A percentile compares a stretch with the other conserved stretches of the same genome.
These are phyloP conservation scores for Lethrus apterus DNA, from an alignment of 1,140 invertebrate genomes.

Conservation along the genomic window DNA sequence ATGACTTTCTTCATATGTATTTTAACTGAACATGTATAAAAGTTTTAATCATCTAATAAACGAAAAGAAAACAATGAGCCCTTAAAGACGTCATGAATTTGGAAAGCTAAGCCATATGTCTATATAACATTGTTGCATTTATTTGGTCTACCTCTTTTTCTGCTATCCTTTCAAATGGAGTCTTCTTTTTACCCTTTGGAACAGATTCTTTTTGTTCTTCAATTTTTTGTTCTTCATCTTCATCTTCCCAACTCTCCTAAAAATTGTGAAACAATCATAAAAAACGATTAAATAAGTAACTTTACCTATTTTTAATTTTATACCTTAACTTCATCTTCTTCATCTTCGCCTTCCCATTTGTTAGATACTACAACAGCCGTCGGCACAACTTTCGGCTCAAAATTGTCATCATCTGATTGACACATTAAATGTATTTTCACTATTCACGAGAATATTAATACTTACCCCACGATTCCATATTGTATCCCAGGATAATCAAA, in stretches of 20 bases:
- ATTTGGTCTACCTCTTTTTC: constrained; percentile 76
- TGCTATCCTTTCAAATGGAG: constrained; percentile 63
- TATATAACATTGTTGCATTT: no score
- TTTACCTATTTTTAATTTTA: constrained; percentile 7
- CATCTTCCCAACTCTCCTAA: constrained; percentile 80
- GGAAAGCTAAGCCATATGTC: no score
- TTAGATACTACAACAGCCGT: constrained; percentile 40
- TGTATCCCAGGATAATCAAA: constrained; percentile 19
- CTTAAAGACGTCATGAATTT: no score
- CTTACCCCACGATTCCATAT: constrained; percentile 40
- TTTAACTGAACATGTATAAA: no score
- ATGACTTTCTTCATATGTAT: no score
- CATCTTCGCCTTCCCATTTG: constrained; percentile 86
- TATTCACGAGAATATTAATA: constrained; percentile 7
- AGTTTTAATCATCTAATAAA: no score
- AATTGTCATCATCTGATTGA: constrained; percentile 38
- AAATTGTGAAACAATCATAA: constrained; percentile 22
- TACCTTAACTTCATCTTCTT: constrained; percentile 80
- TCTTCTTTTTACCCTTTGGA: constrained; percentile 56
- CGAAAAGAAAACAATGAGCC: no score
- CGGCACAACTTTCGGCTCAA: constrained; percentile 29
- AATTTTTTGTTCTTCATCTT: constrained; percentile 62
- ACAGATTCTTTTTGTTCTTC: constrained; percentile 46
- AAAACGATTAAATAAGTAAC: constrained; percentile 2
- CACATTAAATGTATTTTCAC: not conserved